Base-by-base conservation (phyloP, 2,888 invertebrate species). In the Synanthedon tipuliformis region DNA sequence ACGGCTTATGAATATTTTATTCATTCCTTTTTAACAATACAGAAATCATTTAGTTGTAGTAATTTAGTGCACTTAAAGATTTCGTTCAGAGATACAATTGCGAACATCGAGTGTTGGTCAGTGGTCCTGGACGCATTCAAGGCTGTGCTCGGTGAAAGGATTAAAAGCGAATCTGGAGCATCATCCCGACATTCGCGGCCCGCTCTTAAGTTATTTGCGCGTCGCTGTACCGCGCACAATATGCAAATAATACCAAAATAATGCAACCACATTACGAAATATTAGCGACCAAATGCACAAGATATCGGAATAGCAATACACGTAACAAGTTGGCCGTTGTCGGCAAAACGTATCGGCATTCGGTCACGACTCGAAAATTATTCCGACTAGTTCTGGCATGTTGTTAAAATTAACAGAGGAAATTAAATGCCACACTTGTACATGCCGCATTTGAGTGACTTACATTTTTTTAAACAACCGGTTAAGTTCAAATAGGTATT, bases 121-220 rank as follows among this genome's bases (percentile, higher is more conserved):
- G 76, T 73, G 73, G 75, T 68, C 60, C 63, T 65, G 69, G 69
- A 64, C 65, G 68, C 52, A 61, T 73, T 79, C 86, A 86, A 87
- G 86, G 86, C 79, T 80, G 73, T 61, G 55, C 50, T 54, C 65
- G 68, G 86, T 85, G 86, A 87, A 87, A 86, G 86, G 86, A 83
- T 75, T 63, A 70, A 59, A 62, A 61, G 68, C 69, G 77, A 77
- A 86, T 84, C 85, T 85, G 85, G 84, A 85, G 81, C 86, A 83
- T 34, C 34, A 34, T 86, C 86, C 74, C 65, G 62, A 27, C 51
- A 11, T 50, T 23, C 49, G 8, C 27, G 27, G 27, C 27, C 23
- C 23, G 23, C 4, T 23, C 4, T 23, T 23, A 23, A 34, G 27
- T 7, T 34, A 68, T 68, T 70, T 71, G 73, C 76, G 75, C 34